A percentile compares a stretch with the other conserved stretches of the same genome.
phyloP scores from a whole-genome alignment of 2,888 invertebrate genomes.

The Dione juno region DNA sequence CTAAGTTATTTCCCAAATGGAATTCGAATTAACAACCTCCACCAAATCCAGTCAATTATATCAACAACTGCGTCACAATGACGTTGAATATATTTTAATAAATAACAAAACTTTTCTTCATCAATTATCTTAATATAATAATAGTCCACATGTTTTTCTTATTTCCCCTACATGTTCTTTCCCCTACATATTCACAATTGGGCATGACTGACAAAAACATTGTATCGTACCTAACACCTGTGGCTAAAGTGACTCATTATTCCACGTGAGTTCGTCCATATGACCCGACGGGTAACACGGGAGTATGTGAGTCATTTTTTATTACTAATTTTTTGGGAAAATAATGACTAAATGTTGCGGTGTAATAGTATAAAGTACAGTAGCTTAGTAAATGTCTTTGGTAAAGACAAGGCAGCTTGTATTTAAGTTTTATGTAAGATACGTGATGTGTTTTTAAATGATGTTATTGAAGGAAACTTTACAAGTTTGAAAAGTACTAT shows the following conservation, averaged over 20 bases:
- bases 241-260: conserved; percentile 54
- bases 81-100: background rate
- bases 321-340: conserved; percentile 26
- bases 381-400: background rate
- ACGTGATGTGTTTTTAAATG: background rate
- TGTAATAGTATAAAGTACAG: background rate
- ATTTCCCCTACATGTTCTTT: too few relatives aligned
- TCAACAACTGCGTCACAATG: background rate
- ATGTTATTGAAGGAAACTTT: background rate
- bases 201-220: conserved; percentile 44
- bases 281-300: conserved; percentile 48
- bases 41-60: background rate
- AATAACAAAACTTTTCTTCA: background rate
- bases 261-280: conserved; percentile 52
- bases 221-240: conserved; percentile 53
- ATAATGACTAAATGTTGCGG: conserved; percentile 21
- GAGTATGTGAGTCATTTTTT: conserved; percentile 48
- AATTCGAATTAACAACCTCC: background rate
- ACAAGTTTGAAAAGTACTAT: background rate
- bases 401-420: background rate
- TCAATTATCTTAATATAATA: background rate
- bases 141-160: conserved; percentile 13
- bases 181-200: conserved; percentile 35
- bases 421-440: background rate
- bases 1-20: too few relatives aligned